Base-by-base conservation (phyloP, 2,797 vertebrate species). In the Gephyroberyx darwinii region DNA sequence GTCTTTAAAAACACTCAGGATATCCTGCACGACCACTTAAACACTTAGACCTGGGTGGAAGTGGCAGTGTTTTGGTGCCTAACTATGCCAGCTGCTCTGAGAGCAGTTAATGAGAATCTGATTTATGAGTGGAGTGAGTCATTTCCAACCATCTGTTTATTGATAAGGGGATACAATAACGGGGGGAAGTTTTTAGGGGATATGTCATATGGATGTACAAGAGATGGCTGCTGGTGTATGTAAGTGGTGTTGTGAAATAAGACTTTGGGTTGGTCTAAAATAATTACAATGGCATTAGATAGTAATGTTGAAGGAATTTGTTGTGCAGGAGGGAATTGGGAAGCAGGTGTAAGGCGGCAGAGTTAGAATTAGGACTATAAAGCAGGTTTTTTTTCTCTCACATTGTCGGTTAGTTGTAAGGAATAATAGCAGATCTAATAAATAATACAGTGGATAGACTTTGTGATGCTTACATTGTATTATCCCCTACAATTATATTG, bases 61-160 rank as follows among this genome's bases (percentile, higher is more conserved):
- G 58, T 59, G 19, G 30, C 51, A 8, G 59, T 71, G 43, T 66
- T 81, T 69, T 74, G 19, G 65, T 67, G 67, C 70, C 43, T 52
- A 66, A 62, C 41, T 52, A 47, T 30, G 60, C 60, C 80, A 81
- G 82, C 72, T 81, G 84, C 72, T 77, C 31, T 22, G 55, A 61
- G 37, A 71, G 45, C 73, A 65, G 41, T 60, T 82, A 82, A 78
- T 65, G 69, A 82, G 76, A 69, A 39, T 39, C 47, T 80, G 73
- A 86, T 73, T 57, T 74, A 61, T 51, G 47, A 65, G 26, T 5
- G 67, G 26, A 47, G 60, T 77, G 81, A 79, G 53, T 81, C 79
- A 81, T 80, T 50, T 66, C 39, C 35, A 82, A 78, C 76, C 80
- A 84, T 81, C 84, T 85, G 80, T 74, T 80, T 63, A 56, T 71